These are phyloP conservation scores for Eudasyphora cyanicolor DNA, from an alignment of 2,888 invertebrate species.

Conservation along the genomic window DNA sequence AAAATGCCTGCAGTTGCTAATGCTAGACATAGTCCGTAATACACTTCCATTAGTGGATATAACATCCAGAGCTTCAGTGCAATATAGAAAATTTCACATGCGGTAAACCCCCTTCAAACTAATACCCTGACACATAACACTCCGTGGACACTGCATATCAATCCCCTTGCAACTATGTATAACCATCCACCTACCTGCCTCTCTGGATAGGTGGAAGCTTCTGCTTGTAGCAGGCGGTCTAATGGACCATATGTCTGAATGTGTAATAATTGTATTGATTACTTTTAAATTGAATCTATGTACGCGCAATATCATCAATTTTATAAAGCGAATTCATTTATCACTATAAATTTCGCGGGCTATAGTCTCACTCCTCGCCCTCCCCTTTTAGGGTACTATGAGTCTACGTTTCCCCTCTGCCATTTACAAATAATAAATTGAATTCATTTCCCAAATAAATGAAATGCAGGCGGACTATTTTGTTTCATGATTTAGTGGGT, in stretches of 20 bases:
- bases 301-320: slow-evolving; percentile 46
- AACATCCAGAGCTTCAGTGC: too few relatives aligned
- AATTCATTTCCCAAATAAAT: background rate
- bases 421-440: background rate
- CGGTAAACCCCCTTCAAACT: too few relatives aligned
- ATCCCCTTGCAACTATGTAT: background rate
- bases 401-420: background rate
- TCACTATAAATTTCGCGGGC: slow-evolving; percentile 31
- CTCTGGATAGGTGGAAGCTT: background rate
- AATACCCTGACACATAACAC: too few relatives aligned
- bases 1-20: background rate
- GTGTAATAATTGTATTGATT: slow-evolving; percentile 23
- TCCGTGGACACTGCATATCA: too few relatives aligned
- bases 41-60: too few relatives aligned
- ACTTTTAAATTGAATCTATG: slow-evolving; percentile 33
- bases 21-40: too few relatives aligned
- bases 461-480: background rate
- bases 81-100: too few relatives aligned
- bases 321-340: slow-evolving; percentile 50
- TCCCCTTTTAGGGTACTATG: background rate
- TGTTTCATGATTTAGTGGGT: background rate
- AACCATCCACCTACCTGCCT: background rate
- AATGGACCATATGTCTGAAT: background rate
- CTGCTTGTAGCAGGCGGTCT: background rate
- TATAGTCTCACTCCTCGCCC: background rate